Evolutionary conservation across 2,113 vertebrate genomes (phyloP).

Genomic region (Heterotilapia buettikoferi): DNA sequence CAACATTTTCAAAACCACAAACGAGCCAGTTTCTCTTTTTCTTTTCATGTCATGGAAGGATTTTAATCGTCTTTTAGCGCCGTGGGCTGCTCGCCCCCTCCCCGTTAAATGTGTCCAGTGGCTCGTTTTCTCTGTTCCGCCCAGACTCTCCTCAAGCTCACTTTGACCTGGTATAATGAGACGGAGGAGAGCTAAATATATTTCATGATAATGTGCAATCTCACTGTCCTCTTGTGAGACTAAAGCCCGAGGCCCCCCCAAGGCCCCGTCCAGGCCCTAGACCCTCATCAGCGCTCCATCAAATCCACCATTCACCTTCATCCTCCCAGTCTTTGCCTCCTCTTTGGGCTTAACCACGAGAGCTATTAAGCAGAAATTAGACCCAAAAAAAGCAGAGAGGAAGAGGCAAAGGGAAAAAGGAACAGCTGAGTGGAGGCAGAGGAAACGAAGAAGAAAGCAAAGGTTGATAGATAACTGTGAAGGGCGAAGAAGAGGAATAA

Average conservation of each 20-base stretch:
- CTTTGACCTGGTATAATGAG: constrained; percentile 45
- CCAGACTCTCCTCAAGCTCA: constrained; percentile 21
- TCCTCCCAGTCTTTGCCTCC: not conserved
- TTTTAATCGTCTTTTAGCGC: not conserved
- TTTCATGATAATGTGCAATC: constrained; percentile 30
- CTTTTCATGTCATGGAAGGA: not conserved
- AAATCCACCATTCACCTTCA: not conserved
- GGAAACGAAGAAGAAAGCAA: not conserved
- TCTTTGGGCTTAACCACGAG: not conserved
- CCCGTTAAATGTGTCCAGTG: constrained; percentile 16
- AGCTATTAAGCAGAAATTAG: not conserved
- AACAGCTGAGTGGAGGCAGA: not conserved
- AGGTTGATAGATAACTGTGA: not conserved
- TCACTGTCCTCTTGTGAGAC: constrained; percentile 16
- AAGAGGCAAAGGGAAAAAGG: not conserved
- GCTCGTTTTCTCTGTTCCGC: not conserved
- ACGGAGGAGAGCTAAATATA: constrained; percentile 18
- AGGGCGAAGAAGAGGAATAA: not conserved
- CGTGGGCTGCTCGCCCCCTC: not conserved
- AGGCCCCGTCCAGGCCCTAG: not conserved
- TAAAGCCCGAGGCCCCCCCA: not conserved
- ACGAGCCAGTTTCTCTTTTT: not conserved
- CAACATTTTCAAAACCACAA: not conserved
- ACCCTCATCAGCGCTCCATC: constrained; percentile 6
- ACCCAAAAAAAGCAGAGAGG: not conserved